Conservation (phyloP, 2,113 vertebrate species). For the Oncorhynchus kisutch region DNA sequence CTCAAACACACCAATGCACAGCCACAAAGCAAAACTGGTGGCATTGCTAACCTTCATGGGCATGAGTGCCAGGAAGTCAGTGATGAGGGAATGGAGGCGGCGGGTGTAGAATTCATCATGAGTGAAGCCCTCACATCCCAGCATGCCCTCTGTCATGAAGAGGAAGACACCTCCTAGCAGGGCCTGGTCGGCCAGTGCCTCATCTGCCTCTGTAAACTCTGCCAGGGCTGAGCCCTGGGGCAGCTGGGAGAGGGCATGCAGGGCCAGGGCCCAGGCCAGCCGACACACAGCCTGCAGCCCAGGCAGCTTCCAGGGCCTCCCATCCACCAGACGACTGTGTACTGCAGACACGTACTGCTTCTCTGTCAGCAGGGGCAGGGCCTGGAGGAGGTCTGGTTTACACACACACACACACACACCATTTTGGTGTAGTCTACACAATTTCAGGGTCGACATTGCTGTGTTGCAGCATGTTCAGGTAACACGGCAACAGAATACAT, state of each 20-base stretch:
- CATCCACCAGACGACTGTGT: constrained; percentile 87
- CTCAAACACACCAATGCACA: neutral
- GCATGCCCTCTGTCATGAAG: constrained; percentile 90
- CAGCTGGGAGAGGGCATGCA: constrained; percentile 90
- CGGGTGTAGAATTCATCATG: constrained; percentile 95
- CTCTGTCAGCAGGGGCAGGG: constrained; percentile 86
- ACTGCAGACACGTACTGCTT: constrained; percentile 89
- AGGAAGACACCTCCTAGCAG: constrained; percentile 88
- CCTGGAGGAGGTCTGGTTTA: constrained; percentile 84
- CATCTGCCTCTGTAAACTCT: constrained; percentile 96
- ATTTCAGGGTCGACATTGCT: neutral
- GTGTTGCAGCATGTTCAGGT: neutral
- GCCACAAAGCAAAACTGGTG: neutral
- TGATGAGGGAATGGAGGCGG: constrained; percentile 89
- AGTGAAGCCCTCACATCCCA: constrained; percentile 85
- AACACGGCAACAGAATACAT: neutral
- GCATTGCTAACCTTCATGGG: constrained; percentile 90
- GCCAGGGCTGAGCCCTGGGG: constrained; percentile 90
- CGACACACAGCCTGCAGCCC: constrained; percentile 91
- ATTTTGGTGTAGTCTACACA: neutral
- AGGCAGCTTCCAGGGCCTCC: constrained; percentile 87
- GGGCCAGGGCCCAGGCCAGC: constrained; percentile 89
- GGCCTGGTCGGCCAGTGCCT: constrained; percentile 88
- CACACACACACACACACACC: neutral
- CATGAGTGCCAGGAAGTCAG: constrained; percentile 95